These are phyloP conservation scores for Platynereis dumerilii DNA, from an alignment of 2,888 invertebrate species.

Conservation along the genomic window DNA sequence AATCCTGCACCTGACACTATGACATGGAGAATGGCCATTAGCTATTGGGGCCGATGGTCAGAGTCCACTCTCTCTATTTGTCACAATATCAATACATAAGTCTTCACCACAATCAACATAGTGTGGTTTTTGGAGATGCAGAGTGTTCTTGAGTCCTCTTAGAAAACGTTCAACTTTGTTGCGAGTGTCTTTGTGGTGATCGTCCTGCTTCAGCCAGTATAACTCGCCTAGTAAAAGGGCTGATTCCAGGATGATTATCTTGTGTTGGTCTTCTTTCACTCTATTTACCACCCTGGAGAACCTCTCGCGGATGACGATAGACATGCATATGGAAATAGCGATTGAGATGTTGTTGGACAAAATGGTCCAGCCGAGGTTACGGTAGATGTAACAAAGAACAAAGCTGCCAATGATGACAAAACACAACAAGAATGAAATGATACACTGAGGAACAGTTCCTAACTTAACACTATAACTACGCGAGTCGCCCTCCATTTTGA, in stretches of 20 bases:
- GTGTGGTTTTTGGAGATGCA: not conserved
- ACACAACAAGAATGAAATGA: not conserved
- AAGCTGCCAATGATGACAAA: constrained; percentile 6
- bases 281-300: not conserved
- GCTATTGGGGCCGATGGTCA: too few species aligned
- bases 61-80: not conserved
- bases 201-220: not conserved
- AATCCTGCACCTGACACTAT: too few species aligned
- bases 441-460: not conserved
- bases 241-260: constrained; percentile 2
- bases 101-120: constrained; percentile 4
- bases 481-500: not conserved
- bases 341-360: constrained; percentile 2
- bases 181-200: constrained; percentile 3
- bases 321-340: not conserved
- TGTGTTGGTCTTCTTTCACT: not conserved
- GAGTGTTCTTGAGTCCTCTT: not conserved
- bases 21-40: too few species aligned
- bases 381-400: not conserved
- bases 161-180: constrained; percentile 5
- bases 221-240: not conserved
- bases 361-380: constrained; percentile 3
- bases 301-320: not conserved
- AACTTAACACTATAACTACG: not conserved
- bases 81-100: not conserved